These are phyloP conservation scores for Amblyopsis rosae DNA, from an alignment of 2,113 vertebrate species.

Conservation along the genomic window DNA sequence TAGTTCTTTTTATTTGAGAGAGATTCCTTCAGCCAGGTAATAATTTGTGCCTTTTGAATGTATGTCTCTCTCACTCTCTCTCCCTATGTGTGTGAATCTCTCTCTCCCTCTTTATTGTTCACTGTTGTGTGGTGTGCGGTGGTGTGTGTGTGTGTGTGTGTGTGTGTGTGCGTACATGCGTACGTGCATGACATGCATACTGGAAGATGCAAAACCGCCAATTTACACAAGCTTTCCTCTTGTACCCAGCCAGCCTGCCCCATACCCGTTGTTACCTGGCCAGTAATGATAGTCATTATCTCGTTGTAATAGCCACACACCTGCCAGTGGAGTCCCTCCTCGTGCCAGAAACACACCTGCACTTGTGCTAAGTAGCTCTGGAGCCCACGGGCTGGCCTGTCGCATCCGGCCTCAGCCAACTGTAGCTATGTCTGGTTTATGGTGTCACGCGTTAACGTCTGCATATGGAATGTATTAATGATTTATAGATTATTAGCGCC, in stretches of 20 bases:
- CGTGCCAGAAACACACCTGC: conserved; percentile 68
- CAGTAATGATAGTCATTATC: conserved; percentile 70
- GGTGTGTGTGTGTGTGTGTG: conserved; percentile 12
- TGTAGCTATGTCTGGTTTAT: conserved; percentile 21
- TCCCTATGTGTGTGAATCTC: conserved; percentile 8
- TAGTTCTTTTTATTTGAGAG: conserved; percentile 33
- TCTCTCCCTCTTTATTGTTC: conserved; percentile 8
- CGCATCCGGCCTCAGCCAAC: conserved; percentile 26
- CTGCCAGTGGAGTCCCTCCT: conserved; percentile 35
- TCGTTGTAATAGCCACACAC: conserved; percentile 61
- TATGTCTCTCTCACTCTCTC: conserved; percentile 9
- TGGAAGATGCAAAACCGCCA: conserved; percentile 41
- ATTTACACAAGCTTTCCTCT: conserved; percentile 30
- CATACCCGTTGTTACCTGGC: conserved; percentile 45
- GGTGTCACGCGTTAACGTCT: conserved; percentile 30
- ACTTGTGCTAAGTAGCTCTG: conserved; percentile 53
- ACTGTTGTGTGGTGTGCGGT: conserved; percentile 10
- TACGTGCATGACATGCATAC: conserved; percentile 29
- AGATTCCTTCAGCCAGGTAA: conserved; percentile 28
- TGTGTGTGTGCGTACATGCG: background rate
- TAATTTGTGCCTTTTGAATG: conserved; percentile 45
- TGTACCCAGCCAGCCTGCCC: conserved; percentile 29
- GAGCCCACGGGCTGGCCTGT: conserved; percentile 14
- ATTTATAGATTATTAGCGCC: conserved; percentile 21
- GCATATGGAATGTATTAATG: background rate